A percentile compares a stretch with the other conserved stretches of the same genome.
These are phyloP conservation scores for Chaetorhynchus papuensis DNA, from an alignment of 2,113 vertebrate species.

Conservation along the genomic window DNA sequence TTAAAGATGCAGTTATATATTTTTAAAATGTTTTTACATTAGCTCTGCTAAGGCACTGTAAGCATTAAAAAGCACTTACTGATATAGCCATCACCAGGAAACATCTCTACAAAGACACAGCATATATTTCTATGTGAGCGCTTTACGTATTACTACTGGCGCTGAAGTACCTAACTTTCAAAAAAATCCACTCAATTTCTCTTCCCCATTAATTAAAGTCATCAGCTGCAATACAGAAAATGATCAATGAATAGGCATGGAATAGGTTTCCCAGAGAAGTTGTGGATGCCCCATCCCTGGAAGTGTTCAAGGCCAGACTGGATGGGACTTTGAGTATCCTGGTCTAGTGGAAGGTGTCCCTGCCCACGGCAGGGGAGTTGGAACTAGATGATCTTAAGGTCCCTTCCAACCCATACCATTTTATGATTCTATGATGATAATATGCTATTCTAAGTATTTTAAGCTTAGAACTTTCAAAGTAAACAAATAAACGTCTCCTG, in stretches of 20 bases:
- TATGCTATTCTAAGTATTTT: background rate
- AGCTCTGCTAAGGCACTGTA: background rate
- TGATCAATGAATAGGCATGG: background rate
- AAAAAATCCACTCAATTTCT: background rate
- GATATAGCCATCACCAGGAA: background rate
- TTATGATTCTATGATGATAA: background rate
- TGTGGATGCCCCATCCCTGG: background rate
- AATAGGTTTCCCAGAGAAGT: background rate
- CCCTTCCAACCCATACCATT: background rate
- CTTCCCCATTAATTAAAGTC: background rate
- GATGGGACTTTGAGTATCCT: background rate
- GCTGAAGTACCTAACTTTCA: background rate
- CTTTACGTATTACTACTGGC: background rate
- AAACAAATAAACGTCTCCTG: background rate
- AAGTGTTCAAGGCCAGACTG: background rate
- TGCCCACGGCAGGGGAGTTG: rapidly evolving
- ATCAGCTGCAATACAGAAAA: background rate
- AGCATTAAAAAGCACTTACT: background rate
- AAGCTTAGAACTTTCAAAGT: background rate
- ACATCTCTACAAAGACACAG: background rate
- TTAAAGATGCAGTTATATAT: background rate
- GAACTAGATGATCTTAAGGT: background rate
- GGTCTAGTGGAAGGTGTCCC: background rate
- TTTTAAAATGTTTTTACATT: background rate
- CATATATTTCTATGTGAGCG: background rate